A percentile compares a stretch with the other conserved stretches of the same genome.
Evolutionary conservation across 92 coral and sea anemone genomes (phyloP).

Genomic region (Epizoanthus scotinus): DNA sequence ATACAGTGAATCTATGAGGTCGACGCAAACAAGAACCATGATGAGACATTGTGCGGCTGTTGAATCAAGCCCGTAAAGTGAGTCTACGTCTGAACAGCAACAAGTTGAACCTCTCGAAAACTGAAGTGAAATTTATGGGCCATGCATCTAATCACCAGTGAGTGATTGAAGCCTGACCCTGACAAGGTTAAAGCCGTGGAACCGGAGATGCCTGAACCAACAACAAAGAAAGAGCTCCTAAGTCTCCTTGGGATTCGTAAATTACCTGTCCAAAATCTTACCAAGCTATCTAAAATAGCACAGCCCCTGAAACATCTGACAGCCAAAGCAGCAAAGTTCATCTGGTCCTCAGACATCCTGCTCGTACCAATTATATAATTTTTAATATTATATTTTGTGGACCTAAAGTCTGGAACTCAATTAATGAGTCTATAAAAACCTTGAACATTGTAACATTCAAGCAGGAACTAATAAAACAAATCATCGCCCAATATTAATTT

Average conservation of each 20-base stretch:
- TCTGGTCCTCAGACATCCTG: conserved; percentile 44
- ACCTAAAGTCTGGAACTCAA: too few relatives aligned
- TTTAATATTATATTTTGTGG: too few relatives aligned
- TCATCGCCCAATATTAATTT: too few relatives aligned
- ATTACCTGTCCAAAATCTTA: conserved; percentile 28
- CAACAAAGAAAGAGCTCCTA: conserved; percentile 21
- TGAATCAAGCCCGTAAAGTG: conserved; percentile 26
- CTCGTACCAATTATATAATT: too few relatives aligned
- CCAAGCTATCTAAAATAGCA: conserved; percentile 28
- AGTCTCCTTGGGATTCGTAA: conserved; percentile 43
- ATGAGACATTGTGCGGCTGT: conserved; percentile 23
- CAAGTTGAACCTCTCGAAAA: conserved; percentile 34
- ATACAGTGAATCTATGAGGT: conserved; percentile 13
- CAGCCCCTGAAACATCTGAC: conserved; percentile 39
- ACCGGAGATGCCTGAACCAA: conserved; percentile 43
- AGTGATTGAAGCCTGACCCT: conserved; percentile 32
- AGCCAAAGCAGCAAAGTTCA: conserved; percentile 34
- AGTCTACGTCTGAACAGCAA: conserved; percentile 37
- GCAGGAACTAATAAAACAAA: too few relatives aligned
- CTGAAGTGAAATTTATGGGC: conserved; percentile 43
- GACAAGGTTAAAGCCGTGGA: conserved; percentile 29
- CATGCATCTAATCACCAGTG: conserved; percentile 21
- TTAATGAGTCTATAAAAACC: too few relatives aligned
- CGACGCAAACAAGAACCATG: conserved; percentile 36
- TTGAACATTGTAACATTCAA: too few relatives aligned